Evolutionary conservation across 2,113 vertebrate genomes (phyloP).

Genomic region (Petroica traversi): DNA sequence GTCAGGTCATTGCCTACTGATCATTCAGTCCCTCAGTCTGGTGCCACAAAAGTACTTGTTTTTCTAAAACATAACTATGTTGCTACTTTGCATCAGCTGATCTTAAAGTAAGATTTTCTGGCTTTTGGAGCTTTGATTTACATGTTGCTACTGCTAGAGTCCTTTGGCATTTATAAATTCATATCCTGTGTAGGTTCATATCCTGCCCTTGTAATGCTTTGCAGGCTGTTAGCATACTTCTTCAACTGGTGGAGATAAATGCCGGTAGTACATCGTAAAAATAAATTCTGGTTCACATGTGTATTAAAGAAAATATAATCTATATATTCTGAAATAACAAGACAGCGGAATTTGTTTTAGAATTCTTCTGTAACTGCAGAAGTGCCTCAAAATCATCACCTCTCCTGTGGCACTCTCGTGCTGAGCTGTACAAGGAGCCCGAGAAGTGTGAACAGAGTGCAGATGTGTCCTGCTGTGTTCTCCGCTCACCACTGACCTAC

Average conservation of each 20-base stretch:
- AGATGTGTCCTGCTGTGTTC: not conserved
- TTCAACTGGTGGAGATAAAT: not conserved
- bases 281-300: not conserved
- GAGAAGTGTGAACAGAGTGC: not conserved
- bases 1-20: not conserved
- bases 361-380: not conserved
- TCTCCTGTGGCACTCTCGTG: not conserved
- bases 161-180: slow-evolving; percentile 36
- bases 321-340: not conserved
- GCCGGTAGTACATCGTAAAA: not conserved
- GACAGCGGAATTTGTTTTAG: not conserved
- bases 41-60: not conserved
- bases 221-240: not conserved
- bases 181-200: slow-evolving; percentile 9
- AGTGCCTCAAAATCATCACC: not conserved
- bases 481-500: not conserved
- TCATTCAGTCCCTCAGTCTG: not conserved
- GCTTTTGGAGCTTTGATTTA: slow-evolving; percentile 17
- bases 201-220: not conserved
- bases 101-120: slow-evolving; percentile 12
- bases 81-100: not conserved
- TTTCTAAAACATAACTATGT: not conserved
- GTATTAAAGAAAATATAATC: not conserved
- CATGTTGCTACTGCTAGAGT: not conserved
- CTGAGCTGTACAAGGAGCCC: not conserved